Base-by-base conservation (phyloP, 2,888 invertebrate species). In the Ctenicera cuprea region DNA sequence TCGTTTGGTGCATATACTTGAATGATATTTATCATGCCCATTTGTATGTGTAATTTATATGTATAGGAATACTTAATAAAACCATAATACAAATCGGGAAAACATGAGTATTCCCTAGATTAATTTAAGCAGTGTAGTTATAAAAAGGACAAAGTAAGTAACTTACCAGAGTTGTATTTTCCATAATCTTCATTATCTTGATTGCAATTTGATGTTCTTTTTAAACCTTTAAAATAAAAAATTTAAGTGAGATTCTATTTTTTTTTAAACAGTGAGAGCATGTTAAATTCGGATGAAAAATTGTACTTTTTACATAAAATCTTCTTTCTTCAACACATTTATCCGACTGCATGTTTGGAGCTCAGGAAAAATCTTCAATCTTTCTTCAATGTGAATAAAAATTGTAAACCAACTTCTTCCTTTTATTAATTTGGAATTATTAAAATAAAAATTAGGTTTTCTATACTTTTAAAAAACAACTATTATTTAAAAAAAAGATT, bases 161-260 rank as follows among this genome's bases (percentile, higher is more conserved):
- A 38, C 59, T 59, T 59, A 59, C 59, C 59, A 18, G 37, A 16
- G 38, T 11, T 59, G 8, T 16, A 11, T 18, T 7, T 59, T 18
- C 30, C n/a, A n/a, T 1, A 3, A n/a, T 52, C 52, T 52, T 52
- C 52, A 8, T 18, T 52, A 52, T 22, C 20, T 52, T 45, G 16
- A 16, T 9, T 52, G n/a, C 9, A 4, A 22, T n/a, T 4, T 26
- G 8, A 22, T 1, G n/a, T 22, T 52, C 52, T 22, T 18, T 16
- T 37, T 38, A 38, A 14, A 37, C 59, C 59, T 59, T 59, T 20
- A 59, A 59, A 59, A 11, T 7, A 20, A 59, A 59, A 50, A n/a
- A 26, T n/a, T 12, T 12, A 9, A 33, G 16, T 57, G 16, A 14
- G 33, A 37, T 12, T 37, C 2, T 14, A 14, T 12, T 45, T 45